Base-by-base conservation (phyloP, 2,797 vertebrate species). In the Anas bernieri region DNA sequence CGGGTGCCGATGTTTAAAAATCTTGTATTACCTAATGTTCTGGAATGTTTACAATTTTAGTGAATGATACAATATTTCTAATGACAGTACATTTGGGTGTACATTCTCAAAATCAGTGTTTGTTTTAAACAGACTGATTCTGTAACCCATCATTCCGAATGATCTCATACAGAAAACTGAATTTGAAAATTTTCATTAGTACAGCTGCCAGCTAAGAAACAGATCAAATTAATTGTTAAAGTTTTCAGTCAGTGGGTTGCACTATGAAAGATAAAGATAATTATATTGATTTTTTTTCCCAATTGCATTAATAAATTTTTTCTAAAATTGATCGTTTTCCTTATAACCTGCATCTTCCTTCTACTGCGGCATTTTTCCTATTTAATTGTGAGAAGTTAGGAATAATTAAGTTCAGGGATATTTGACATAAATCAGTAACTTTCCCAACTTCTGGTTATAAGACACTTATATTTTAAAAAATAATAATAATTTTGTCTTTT, bases 1-100 rank as follows among this genome's bases (percentile, higher is more conserved):
- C 93, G 93, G 97, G 96, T 97, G 94, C 98, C 81, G 35, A 63
- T 97, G 92, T 94, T 97, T 96, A 94, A 96, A 97, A 96, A 96
- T 96, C 81, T 93, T 73, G 28, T 68, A 22, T 33, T 83, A 48
- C 67, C 33, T 80, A 92, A 73, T 45, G 90, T 64, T 95, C 72
- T 61, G 45, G 83, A 86, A 86, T 70, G 95, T 94, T 95, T 95
- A 84, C 94, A 90, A 66, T 94, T 75, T 69, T 94, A 94, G 48
- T 74, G 41, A 93, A 81, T 82, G 79, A 78, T 68, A 55, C 82
- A 90, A 41, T 96, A 88, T 90, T 97, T 94, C 77, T 94, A 28
- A 88, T 75, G 90, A n/a, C 41, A 94, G 8, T 94, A 93, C n/a
- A 13, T 55, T 94, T 89, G 87, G 68, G 37, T 94, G 70, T 87